Conservation (phyloP, 2,113 vertebrate genomes). For the Platycercus adscitus region DNA sequence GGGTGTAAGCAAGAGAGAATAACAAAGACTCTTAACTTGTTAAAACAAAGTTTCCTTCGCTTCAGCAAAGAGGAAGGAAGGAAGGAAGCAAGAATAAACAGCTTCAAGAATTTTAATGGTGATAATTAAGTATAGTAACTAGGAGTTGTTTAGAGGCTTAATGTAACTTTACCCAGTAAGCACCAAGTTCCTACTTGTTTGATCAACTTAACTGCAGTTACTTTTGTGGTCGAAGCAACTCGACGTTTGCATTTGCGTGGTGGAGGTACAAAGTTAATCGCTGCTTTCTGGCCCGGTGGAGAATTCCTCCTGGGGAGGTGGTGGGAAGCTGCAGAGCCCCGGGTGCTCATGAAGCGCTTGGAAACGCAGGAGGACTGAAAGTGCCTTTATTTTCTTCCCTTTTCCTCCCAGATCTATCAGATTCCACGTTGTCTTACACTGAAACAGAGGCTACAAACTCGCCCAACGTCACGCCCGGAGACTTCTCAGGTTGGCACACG, state of each 20-base stretch:
- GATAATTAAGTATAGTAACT: slow-evolving; percentile 87
- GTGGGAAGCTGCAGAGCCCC: background rate
- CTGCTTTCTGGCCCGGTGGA: background rate
- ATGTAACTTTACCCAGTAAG: slow-evolving; percentile 80
- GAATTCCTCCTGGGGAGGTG: background rate
- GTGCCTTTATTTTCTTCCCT: background rate
- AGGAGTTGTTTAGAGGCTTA: slow-evolving; percentile 84
- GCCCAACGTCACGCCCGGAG: slow-evolving; percentile 87
- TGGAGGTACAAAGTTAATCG: slow-evolving; percentile 9
- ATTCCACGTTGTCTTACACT: slow-evolving; percentile 99
- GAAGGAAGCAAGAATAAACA: slow-evolving; percentile 86
- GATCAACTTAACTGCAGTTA: slow-evolving; percentile 70
- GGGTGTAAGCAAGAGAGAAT: slow-evolving; percentile 62
- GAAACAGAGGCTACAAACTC: slow-evolving; percentile 96
- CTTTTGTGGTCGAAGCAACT: slow-evolving; percentile 70
- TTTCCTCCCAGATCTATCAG: slow-evolving; percentile 84
- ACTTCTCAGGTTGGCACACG: slow-evolving; percentile 91
- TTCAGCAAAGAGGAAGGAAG: slow-evolving; percentile 77
- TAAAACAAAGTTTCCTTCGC: slow-evolving; percentile 82
- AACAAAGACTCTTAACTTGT: slow-evolving; percentile 77
- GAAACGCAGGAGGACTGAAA: background rate
- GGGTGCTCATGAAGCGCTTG: background rate
- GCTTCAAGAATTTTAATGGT: slow-evolving; percentile 89
- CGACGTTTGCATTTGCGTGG: slow-evolving; percentile 35
- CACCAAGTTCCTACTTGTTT: slow-evolving; percentile 85